Percentiles rank a stretch among this genome's conserved stretches.
phyloP scores from a whole-genome alignment of 2,113 vertebrate genomes.

The Diadophis punctatus region DNA sequence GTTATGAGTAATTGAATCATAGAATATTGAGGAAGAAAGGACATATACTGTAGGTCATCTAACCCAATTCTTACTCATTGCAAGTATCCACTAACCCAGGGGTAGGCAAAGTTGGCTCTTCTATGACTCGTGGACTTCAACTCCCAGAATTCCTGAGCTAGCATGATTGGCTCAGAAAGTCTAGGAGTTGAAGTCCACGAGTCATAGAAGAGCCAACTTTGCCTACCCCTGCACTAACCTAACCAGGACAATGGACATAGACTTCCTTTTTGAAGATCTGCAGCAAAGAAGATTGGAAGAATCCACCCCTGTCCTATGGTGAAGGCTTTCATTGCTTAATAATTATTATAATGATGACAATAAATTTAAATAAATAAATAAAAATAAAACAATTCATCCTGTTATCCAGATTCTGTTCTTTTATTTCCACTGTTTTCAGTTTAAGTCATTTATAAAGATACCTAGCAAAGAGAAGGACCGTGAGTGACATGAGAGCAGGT shows the following conservation, averaged over 20 bases:
- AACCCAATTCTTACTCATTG: not conserved
- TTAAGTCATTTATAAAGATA: not conserved
- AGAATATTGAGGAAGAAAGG: not conserved
- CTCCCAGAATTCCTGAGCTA: no score
- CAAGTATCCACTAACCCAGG: not conserved
- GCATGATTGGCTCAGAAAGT: no score
- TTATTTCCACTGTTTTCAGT: not conserved
- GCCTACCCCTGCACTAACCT: no score
- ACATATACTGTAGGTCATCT: not conserved
- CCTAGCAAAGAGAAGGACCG: not conserved
- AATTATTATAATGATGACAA: not conserved
- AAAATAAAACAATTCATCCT: not conserved
- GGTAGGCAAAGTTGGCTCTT: no score
- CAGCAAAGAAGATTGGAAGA: not conserved
- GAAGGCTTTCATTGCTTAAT: not conserved
- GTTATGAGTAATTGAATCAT: not conserved
- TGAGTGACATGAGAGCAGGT: not conserved
- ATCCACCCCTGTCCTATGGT: not conserved
- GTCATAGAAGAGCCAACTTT: no score
- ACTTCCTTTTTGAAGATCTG: not conserved
- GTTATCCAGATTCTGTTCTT: not conserved
- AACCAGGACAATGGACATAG: not conserved
- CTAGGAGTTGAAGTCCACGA: no score
- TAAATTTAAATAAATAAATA: not conserved
- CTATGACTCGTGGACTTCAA: no score